These are phyloP conservation scores for Dicrurus megarhynchus DNA, from an alignment of 2,113 vertebrate genomes.

Conservation along the genomic window DNA sequence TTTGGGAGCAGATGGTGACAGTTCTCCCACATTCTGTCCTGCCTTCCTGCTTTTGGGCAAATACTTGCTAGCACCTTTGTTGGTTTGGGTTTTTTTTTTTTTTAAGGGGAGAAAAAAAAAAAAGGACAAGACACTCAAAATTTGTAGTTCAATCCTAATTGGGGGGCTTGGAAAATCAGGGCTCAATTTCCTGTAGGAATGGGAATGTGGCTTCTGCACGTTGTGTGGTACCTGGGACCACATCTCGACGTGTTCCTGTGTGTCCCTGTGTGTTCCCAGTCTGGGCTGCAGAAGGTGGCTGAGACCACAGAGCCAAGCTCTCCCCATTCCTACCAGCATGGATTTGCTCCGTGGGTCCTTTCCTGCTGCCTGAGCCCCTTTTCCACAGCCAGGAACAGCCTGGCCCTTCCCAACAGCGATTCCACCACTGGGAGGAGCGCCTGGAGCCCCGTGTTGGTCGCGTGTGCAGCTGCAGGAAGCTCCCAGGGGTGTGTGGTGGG, in stretches of 20 bases:
- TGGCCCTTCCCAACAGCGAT: neutral
- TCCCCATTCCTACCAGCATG: accelerated
- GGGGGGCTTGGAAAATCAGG: neutral
- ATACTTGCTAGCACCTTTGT: neutral
- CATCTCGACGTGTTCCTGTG: accelerated
- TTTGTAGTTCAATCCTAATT: neutral
- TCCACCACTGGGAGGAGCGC: neutral
- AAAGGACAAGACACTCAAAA: neutral
- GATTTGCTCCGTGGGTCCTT: neutral
- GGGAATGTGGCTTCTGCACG: neutral
- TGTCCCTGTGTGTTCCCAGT: accelerated
- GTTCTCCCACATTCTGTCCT: neutral
- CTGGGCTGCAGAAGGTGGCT: neutral
- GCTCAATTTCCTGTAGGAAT: accelerated
- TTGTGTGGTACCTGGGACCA: neutral
- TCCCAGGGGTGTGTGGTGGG: neutral
- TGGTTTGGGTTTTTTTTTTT: neutral
- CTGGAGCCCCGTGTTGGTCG: accelerated
- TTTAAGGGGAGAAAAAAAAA: neutral
- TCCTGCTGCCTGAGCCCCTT: neutral
- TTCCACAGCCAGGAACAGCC: neutral
- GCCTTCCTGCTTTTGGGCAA: neutral
- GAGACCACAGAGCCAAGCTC: neutral
- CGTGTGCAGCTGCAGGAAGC: neutral
- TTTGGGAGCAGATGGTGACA: neutral